Evolutionary conservation across 2,797 vertebrate genomes (phyloP).

Genomic region (Characodon lateralis): DNA sequence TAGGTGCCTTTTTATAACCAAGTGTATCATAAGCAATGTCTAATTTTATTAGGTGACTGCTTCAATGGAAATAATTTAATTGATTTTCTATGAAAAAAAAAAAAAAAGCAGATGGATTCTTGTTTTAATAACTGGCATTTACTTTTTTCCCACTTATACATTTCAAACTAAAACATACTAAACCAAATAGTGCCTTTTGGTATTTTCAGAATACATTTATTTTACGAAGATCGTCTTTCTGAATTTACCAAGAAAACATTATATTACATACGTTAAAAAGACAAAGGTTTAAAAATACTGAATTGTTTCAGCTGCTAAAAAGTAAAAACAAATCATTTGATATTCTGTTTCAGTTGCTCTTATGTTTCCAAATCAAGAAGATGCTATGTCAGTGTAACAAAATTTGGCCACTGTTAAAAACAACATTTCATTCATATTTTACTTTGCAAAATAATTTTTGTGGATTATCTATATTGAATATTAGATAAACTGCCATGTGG

Average conservation of each 20-base stretch:
- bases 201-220: background rate
- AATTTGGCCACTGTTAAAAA: too few species aligned
- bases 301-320: too few species aligned
- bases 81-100: background rate
- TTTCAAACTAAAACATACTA: background rate
- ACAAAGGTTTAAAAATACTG: too few species aligned
- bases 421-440: too few species aligned
- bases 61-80: background rate
- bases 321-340: too few species aligned
- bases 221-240: background rate
- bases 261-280: too few species aligned
- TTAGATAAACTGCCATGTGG: too few species aligned
- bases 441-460: too few species aligned
- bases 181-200: background rate
- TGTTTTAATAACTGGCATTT: background rate
- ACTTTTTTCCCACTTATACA: background rate
- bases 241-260: background rate
- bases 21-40: background rate
- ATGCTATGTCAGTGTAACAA: too few species aligned
- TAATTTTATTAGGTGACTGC: background rate
- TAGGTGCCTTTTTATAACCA: background rate
- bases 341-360: too few species aligned
- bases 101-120: background rate
- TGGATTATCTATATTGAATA: too few species aligned
- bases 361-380: too few species aligned